Base-by-base conservation (phyloP, 2,113 vertebrate genomes). In the Myotis brandtii region DNA sequence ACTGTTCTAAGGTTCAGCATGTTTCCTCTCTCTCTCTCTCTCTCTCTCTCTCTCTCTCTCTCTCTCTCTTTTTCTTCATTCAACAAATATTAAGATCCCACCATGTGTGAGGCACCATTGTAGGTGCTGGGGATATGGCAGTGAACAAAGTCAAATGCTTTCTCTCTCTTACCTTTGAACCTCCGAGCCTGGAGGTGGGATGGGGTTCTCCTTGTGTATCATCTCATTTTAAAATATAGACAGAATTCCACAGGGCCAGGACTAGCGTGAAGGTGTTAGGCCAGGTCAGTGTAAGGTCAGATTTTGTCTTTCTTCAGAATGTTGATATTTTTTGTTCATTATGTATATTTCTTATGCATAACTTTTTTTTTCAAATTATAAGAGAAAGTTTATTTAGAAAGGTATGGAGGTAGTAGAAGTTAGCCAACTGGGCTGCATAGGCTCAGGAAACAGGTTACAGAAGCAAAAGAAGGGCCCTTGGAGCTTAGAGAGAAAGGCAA, bases 261-360 rank as follows among this genome's bases (percentile, higher is more conserved):
- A 87, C 72, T 46, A 46, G 46, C 17, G 25, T 70, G 59, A 92
- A 30, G 34, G 25, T 50, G 34, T 64, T 14, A 91, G 50, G 48
- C 46, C 46, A 91, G 46, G 21, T 88, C 64, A 88, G 23, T 73
- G 3, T 30, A 80, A 85, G 48, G 10, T 80, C 25, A 94, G 54
- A 84, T 46, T 69, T 27, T 84, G 12, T 79, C 70, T 77, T 91
- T 91, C 83, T 66, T 79, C 87, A 87, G 76, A 93, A 93, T 67
- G 21, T 69, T 86, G 25, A 34, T 27, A 76, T 72, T 87, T 72
- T 83, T 72, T 83, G 50, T 54, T 91, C 52, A 54, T 86, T 6
- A 27, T 85, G 37, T 6, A 20, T 66, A 67, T 67, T 89, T 79
- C 66, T 70, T 50, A 34, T 40, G 85, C 34, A 89, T 79, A 64